A percentile compares a stretch with the other conserved stretches of the same genome.
Evolutionary conservation across 2,888 invertebrate genomes (phyloP).

Genomic region (Heliconius sara): DNA sequence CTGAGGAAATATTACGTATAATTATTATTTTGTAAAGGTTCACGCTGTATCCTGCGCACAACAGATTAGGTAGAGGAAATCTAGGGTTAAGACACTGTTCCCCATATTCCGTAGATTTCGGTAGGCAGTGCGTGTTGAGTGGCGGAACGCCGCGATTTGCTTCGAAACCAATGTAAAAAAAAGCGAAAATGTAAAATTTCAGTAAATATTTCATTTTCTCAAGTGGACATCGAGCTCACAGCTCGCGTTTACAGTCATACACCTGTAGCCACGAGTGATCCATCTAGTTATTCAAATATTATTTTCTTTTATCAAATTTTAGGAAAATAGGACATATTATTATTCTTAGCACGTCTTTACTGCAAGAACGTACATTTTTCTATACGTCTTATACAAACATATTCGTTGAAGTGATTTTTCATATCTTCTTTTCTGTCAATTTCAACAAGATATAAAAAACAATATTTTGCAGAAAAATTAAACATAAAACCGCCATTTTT

Average conservation of each 20-base stretch:
- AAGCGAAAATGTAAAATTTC: too few species aligned
- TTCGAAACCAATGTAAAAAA: too few species aligned
- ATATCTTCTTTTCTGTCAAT: background rate
- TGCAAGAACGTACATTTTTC: too few species aligned
- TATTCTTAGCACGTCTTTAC: background rate
- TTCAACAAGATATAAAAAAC: background rate
- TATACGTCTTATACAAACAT: background rate
- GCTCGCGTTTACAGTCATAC: background rate
- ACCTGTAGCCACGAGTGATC: background rate
- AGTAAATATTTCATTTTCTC: too few species aligned
- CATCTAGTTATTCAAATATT: background rate
- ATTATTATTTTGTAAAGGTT: background rate
- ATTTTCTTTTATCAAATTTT: conserved; percentile 1
- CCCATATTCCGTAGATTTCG: too few species aligned
- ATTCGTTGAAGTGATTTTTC: background rate
- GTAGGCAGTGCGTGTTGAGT: too few species aligned
- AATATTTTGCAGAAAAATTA: background rate
- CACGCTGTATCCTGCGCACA: too few species aligned
- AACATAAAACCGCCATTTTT: background rate
- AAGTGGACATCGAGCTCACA: too few species aligned
- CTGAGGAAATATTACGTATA: background rate
- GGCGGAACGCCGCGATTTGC: too few species aligned
- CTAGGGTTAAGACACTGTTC: too few species aligned
- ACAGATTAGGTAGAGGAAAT: too few species aligned
- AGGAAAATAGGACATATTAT: background rate